Percentiles rank a stretch among this genome's conserved stretches.
These are phyloP conservation scores for Chlamydotis undulata DNA, from an alignment of 2,113 vertebrate species.

Conservation along the genomic window DNA sequence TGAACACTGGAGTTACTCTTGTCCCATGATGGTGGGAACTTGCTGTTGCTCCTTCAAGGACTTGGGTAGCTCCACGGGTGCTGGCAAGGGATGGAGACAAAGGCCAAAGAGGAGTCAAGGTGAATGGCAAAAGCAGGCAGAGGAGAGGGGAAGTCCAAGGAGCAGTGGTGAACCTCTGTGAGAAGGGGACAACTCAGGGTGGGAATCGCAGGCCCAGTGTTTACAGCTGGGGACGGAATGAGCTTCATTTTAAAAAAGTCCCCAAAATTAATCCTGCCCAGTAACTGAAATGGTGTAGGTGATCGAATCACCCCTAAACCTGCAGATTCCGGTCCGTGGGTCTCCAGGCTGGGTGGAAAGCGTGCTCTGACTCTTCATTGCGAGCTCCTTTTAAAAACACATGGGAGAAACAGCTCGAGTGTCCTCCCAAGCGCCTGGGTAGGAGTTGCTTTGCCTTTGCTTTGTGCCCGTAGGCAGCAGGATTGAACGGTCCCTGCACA, in stretches of 20 bases:
- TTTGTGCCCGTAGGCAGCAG: background rate
- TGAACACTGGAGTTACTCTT: background rate
- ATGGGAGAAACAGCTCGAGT: background rate
- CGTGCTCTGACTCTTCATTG: background rate
- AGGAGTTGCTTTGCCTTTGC: background rate
- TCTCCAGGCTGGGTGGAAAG: background rate
- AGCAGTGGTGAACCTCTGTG: background rate
- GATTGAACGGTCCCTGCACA: background rate
- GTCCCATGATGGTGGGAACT: background rate
- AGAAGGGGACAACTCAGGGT: background rate
- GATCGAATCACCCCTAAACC: background rate
- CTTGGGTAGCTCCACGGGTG: background rate
- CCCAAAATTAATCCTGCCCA: background rate
- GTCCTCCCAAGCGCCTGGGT: too few relatives aligned
- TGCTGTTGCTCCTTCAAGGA: background rate
- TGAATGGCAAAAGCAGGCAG: background rate
- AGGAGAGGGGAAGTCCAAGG: background rate
- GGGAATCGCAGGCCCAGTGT: too few relatives aligned
- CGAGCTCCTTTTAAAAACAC: background rate
- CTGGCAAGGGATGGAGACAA: background rate
- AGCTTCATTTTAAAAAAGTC: too few relatives aligned
- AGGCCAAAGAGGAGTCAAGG: background rate
- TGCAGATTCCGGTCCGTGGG: background rate
- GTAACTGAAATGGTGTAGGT: background rate
- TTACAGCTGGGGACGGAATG: background rate